phyloP scores from a whole-genome alignment of 1,140 invertebrate species.

The Ceratosolen solmsi region DNA sequence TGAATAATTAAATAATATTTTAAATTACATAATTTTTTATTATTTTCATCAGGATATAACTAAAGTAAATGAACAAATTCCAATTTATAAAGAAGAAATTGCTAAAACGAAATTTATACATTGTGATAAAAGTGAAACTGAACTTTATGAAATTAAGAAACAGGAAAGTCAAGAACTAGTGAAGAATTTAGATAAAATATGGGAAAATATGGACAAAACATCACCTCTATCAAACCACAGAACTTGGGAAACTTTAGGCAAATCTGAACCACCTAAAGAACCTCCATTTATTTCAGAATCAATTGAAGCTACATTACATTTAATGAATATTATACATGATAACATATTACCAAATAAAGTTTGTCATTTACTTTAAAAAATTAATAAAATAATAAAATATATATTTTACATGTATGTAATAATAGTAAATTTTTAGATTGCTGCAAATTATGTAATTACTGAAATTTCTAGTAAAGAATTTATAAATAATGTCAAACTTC shows the following conservation, averaged over 20 bases:
- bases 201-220: slow-evolving; percentile 55
- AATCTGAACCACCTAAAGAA: slow-evolving; percentile 58
- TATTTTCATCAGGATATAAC: slow-evolving; percentile 49
- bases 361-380: slow-evolving; percentile 54
- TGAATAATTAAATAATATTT: no score
- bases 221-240: slow-evolving; percentile 54
- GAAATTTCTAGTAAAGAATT: slow-evolving; percentile 63
- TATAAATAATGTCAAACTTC: slow-evolving; percentile 66
- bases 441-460: neutral
- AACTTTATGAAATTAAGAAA: slow-evolving; percentile 33
- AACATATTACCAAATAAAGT: slow-evolving; percentile 27
- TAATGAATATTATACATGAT: slow-evolving; percentile 52
- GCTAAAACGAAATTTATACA: slow-evolving; percentile 18
- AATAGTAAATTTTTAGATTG: slow-evolving; percentile 1
- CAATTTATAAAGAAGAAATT: slow-evolving; percentile 53
- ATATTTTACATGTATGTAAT: neutral
- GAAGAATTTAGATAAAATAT: slow-evolving; percentile 51
- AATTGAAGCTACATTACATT: slow-evolving; percentile 59
- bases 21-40: slow-evolving; percentile 21
- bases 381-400: slow-evolving; percentile 57
- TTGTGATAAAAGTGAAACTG: neutral
- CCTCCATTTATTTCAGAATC: slow-evolving; percentile 62
- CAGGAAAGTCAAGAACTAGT: neutral
- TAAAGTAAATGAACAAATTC: slow-evolving; percentile 41
- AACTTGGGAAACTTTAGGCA: slow-evolving; percentile 68